These are phyloP conservation scores for Acipenser transmontanus DNA, from an alignment of 2,797 vertebrate species.

Conservation along the genomic window DNA sequence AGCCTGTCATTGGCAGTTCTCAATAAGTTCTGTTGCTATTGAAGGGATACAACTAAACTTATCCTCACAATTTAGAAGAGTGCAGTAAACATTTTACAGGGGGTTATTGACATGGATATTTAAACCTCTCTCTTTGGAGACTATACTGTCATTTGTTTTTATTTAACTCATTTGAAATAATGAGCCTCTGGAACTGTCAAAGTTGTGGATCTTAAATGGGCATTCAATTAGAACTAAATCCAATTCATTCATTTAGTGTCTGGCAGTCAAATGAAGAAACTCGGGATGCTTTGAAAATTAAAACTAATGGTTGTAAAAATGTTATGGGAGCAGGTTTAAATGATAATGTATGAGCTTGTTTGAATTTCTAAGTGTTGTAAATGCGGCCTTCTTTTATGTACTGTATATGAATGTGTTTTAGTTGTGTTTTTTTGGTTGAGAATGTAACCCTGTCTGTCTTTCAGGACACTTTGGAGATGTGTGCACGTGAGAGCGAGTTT, in stretches of 20 bases:
- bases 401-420: neutral
- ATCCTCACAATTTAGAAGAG: conserved; percentile 31
- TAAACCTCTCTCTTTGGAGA: conserved; percentile 35
- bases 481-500: conserved; percentile 79
- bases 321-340: conserved; percentile 33
- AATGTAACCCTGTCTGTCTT: conserved; percentile 16
- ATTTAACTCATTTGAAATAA: conserved; percentile 47
- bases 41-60: conserved; percentile 37
- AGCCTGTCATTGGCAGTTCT: too few species aligned
- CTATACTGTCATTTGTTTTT: conserved; percentile 40
- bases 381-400: neutral
- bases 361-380: conserved; percentile 3
- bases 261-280: conserved; percentile 27
- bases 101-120: conserved; percentile 44
- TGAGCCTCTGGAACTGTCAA: conserved; percentile 38
- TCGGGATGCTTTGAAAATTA: conserved; percentile 28
- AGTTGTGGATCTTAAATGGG: conserved; percentile 50
- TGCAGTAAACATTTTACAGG: conserved; percentile 10
- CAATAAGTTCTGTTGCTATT: conserved; percentile 21
- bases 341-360: neutral
- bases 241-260: conserved; percentile 40
- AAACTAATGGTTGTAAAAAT: conserved; percentile 27
- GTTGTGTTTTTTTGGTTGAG: neutral
- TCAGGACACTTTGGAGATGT: conserved; percentile 89
- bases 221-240: conserved; percentile 59